Evolutionary conservation across 2,888 invertebrate species (phyloP), one percentile per base, ranked within the genome.

Genomic region (Corythucha ciliata): DNA sequence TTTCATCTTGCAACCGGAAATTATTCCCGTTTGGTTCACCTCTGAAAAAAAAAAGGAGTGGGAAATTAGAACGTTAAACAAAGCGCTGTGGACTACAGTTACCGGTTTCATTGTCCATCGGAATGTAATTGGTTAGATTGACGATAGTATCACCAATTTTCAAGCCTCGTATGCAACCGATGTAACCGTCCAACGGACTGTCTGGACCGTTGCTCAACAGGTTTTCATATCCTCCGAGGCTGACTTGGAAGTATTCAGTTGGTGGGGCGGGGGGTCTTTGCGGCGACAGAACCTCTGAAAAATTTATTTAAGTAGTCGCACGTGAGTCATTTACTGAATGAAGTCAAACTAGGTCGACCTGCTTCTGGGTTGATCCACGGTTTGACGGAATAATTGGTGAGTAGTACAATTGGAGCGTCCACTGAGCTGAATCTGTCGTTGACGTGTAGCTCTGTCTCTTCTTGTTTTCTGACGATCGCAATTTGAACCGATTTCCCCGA

Each of bases 211-310:
- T 52, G 52, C 80, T 67, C 61, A 82, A 69, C 57, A 83, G 84
- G 63, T 81, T 80, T 2, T 79, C 74, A 63, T 82, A 87, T 10
- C 89, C 89, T 27, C 90, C 91, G 36, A 91, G 73, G 68, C 89
- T 88, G 63, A 70, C 63, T 71, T 90, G 88, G 64, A 90, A 88
- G 68, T 91, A 91, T 63, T 87, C 85, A 0, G 84, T 86, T 1
- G 90, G 89, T 5, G 88, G 86, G 1, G 89, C 87, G 21, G 88
- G 88, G 3, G 90, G 90, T 57, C 90, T 75, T 67, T 88, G 88
- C 6, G 90, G 90, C 47, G 84, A 83, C 40, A 91, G 75, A 27
- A 88, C 83, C 74, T 91, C 90, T 84, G 70, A 32, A 72, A 54
- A 16, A 41, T 16, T 10, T 34, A 40, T 10, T 10, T 21, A 29